These are phyloP conservation scores for Euphonia xanthogaster DNA, from an alignment of 2,797 vertebrate species.

Conservation along the genomic window DNA sequence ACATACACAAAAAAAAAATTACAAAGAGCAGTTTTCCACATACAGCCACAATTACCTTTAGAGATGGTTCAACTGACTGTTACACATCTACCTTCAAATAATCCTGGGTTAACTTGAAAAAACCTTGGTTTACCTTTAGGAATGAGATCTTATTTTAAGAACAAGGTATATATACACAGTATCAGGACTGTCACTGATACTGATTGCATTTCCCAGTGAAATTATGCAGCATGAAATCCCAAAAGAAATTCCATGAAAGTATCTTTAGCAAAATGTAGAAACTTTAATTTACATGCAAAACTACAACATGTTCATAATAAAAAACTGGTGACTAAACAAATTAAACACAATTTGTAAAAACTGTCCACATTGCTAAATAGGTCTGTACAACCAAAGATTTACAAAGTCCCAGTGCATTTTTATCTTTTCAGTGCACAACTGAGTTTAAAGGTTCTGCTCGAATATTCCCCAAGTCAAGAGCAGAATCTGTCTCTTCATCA, in stretches of 20 bases:
- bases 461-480: slow-evolving; percentile 95
- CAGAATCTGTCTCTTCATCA: slow-evolving; percentile 96
- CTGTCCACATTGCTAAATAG: slow-evolving; percentile 39
- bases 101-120: neutral
- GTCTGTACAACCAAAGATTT: slow-evolving; percentile 75
- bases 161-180: neutral
- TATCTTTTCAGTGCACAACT: slow-evolving; percentile 86
- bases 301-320: slow-evolving; percentile 56
- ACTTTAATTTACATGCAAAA: slow-evolving; percentile 79
- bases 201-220: neutral
- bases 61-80: neutral
- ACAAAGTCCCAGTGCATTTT: slow-evolving; percentile 55
- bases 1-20: neutral
- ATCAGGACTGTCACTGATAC: neutral
- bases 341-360: slow-evolving; percentile 61
- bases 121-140: neutral
- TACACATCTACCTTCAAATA: neutral
- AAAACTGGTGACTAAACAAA: slow-evolving; percentile 49
- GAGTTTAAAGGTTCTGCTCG: slow-evolving; percentile 96
- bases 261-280: slow-evolving; percentile 72
- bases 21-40: neutral
- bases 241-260: neutral
- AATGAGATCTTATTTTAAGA: neutral
- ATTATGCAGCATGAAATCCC: neutral
- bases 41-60: neutral